Conservation (phyloP, 2,113 vertebrate genomes). For the Halcyon senegalensis region DNA sequence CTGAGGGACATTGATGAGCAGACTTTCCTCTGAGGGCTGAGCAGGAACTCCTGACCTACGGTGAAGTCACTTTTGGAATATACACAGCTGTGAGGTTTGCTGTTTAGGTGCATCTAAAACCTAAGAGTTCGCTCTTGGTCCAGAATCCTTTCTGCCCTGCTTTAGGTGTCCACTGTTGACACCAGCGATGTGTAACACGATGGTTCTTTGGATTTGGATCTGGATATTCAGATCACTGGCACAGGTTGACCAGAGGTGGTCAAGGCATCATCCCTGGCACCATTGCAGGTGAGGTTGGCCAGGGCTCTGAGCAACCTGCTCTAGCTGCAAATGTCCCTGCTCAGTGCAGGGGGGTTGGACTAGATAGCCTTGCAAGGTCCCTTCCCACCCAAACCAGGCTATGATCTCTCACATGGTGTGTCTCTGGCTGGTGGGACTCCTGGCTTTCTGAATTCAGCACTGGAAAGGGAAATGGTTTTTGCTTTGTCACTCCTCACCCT, state of each 20-base stretch:
- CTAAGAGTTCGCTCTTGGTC: background rate
- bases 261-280: background rate
- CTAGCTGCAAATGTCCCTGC: background rate
- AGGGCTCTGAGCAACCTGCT: background rate
- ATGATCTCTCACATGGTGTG: accelerated
- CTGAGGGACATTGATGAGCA: background rate
- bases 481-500: background rate
- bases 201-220: background rate
- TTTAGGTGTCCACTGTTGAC: background rate
- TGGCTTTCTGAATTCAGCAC: background rate
- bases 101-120: background rate
- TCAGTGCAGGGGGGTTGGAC: background rate
- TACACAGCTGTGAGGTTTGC: background rate
- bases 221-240: background rate
- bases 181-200: background rate
- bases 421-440: background rate
- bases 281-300: background rate
- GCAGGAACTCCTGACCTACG: background rate
- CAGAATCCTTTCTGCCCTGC: background rate
- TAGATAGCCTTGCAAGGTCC: background rate
- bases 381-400: background rate
- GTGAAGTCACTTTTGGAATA: background rate
- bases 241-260: background rate
- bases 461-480: background rate
- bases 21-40: background rate